Evolutionary conservation across 2,113 vertebrate genomes (phyloP).

Genomic region (Serilophus lunatus): DNA sequence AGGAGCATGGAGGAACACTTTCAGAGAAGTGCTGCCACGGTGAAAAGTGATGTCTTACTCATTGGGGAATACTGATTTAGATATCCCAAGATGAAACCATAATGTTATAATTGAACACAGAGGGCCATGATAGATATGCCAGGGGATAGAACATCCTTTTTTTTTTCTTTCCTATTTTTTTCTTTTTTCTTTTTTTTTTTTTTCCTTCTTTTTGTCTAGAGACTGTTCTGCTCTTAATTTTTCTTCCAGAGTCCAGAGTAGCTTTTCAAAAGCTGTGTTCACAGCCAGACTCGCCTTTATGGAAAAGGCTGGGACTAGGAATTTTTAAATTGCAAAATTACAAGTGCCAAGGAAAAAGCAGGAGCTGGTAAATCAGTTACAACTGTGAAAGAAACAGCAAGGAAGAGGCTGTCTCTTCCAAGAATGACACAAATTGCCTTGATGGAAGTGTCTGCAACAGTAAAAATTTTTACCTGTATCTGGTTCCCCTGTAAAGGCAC

Average conservation of each 20-base stretch:
- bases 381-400: neutral
- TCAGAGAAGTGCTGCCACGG: neutral
- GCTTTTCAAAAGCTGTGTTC: neutral
- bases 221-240: neutral
- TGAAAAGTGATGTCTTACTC: neutral
- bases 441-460: neutral
- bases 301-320: neutral
- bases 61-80: neutral
- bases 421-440: neutral
- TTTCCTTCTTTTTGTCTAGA: neutral
- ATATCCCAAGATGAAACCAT: neutral
- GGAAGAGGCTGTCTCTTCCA: neutral
- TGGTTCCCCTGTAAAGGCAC: neutral
- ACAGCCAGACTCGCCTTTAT: neutral
- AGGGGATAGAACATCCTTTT: neutral
- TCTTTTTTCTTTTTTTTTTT: neutral
- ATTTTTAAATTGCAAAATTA: neutral
- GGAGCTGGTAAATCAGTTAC: neutral
- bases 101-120: neutral
- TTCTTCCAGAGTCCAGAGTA: neutral
- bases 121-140: neutral
- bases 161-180: neutral
- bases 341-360: neutral
- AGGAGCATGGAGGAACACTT: neutral
- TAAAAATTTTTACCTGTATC: neutral